Base-by-base conservation (phyloP, 2,797 vertebrate genomes). In the Chaenodraco wilsoni region DNA sequence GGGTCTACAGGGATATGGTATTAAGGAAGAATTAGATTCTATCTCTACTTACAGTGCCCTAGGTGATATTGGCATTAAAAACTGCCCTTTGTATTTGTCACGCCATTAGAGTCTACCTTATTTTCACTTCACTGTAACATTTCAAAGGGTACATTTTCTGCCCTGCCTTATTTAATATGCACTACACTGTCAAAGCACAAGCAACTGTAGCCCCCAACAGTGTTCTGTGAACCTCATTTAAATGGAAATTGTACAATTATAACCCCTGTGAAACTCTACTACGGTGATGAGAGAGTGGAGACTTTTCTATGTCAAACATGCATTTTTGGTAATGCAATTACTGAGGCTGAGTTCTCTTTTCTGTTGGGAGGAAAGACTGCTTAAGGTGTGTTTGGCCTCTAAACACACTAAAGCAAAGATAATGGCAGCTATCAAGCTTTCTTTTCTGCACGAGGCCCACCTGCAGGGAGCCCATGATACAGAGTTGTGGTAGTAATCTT, bases 201-300 rank as follows among this genome's bases (percentile, higher is more conserved):
- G 81, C 72, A 82, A 72, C 72, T 65, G 58, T 70, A 27, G 46
- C 56, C 80, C 79, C 83, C 85, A 70, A 71, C 81, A 40, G 86
- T 82, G 85, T 85, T 82, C 68, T 63, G 54, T 80, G 76, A 83
- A 86, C 57, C 87, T 91, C 80, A 91, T 92, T 92, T 89, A 84
- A 91, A 92, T 91, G 84, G 81, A 91, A 90, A 90, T 91, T 77
- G 76, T 87, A 81, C 84, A 90, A 88, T 89, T 90, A 82, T 80
- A 84, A 90, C 85, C 78, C 80, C 71, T 54, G 68, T 85, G 84
- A 87, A 83, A 84, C 79, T 78, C 82, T 40, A 79, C 79, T 76
- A 74, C 78, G 78, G 87, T 78, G 81, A 84, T 81, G 81, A 76
- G 78, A 82, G 66, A 83, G 81, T 49, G 69, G 41, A 82, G 76